Base-by-base conservation (phyloP, 2,888 invertebrate genomes). In the Balanococcus diminutus region DNA sequence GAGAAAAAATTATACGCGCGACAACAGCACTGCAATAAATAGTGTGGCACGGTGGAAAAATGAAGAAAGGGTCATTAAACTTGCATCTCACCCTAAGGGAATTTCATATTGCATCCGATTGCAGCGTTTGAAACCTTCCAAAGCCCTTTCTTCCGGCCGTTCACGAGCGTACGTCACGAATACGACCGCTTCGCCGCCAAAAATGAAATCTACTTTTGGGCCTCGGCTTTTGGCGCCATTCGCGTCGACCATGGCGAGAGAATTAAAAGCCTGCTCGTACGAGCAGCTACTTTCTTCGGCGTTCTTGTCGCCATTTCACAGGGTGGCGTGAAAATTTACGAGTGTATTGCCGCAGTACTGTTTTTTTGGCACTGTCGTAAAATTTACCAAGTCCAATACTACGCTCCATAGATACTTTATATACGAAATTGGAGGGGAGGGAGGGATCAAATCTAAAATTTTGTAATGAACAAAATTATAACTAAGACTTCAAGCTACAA, bases 101-200 rank as follows among this genome's bases (percentile, higher is more conserved):
- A 56, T 56, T 56, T 56, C 56, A 56, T 11, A 61, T 67, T 67
- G 67, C 67, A 67, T 67, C 67, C 67, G 67, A 67, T 67, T 67
- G 67, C 67, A 67, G 67, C 28, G 67, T 22, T 1, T n/a, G n/a
- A n/a, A n/a, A n/a, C n/a, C 2, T 51, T 51, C n/a, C 14, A 67
- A 28, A 67, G 67, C 67, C 28, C 28, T 28, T 28, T 28, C 56
- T 67, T 28, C 67, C 67, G 25, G n/a, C 14, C 14, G 14, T 56
- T 1, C n/a, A n/a, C 11, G 56, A 8, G 56, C 22, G 19, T 19
- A 61, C 61, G 67, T 67, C 28, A 67, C 67, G 67, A 67, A 67
- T 16, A 67, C 16, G 67, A 31, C 67, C 28, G 9, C 25, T 4
- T 2, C 67, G 67, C 16, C 67, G 67, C 16, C 67, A 16, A 67